phyloP scores from a whole-genome alignment of 2,888 invertebrate genomes.

The Drosophila vallismaia region DNA sequence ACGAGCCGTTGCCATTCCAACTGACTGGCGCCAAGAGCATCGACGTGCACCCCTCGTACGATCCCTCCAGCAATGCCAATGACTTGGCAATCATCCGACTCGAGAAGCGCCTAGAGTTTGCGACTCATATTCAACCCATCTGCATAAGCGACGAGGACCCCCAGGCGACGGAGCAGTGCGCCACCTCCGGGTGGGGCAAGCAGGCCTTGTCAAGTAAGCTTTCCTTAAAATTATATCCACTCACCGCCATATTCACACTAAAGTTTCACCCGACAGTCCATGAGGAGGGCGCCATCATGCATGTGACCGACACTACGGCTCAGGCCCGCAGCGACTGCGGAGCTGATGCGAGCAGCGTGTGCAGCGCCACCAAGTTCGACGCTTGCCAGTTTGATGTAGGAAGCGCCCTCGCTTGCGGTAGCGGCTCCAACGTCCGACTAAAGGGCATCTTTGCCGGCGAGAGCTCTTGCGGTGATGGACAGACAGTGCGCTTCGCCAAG shows the following conservation, averaged over 20 bases:
- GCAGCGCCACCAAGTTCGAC: slow-evolving; percentile 88
- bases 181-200: slow-evolving; percentile 94
- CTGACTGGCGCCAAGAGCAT: slow-evolving; percentile 89
- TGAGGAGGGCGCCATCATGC: slow-evolving; percentile 90
- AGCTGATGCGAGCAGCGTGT: slow-evolving; percentile 84
- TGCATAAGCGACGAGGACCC: slow-evolving; percentile 88
- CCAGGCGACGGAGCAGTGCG: slow-evolving; percentile 86
- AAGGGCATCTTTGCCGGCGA: slow-evolving; percentile 92
- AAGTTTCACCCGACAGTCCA: slow-evolving; percentile 86
- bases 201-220: slow-evolving; percentile 89
- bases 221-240: background rate
- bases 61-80: slow-evolving; percentile 86
- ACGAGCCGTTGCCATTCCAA: slow-evolving; percentile 92
- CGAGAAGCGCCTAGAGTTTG: slow-evolving; percentile 86
- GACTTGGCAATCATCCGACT: slow-evolving; percentile 90
- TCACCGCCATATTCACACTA: slow-evolving; percentile 3
- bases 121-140: slow-evolving; percentile 90
- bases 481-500: slow-evolving; percentile 86
- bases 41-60: slow-evolving; percentile 89
- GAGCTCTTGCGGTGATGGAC: slow-evolving; percentile 87
- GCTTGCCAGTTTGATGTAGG: slow-evolving; percentile 92
- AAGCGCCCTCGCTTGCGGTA: slow-evolving; percentile 91
- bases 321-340: slow-evolving; percentile 85
- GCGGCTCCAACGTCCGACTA: slow-evolving; percentile 88
- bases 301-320: slow-evolving; percentile 88